Conservation (phyloP, 2,113 vertebrate genomes). For the Hiodon alosoides region DNA sequence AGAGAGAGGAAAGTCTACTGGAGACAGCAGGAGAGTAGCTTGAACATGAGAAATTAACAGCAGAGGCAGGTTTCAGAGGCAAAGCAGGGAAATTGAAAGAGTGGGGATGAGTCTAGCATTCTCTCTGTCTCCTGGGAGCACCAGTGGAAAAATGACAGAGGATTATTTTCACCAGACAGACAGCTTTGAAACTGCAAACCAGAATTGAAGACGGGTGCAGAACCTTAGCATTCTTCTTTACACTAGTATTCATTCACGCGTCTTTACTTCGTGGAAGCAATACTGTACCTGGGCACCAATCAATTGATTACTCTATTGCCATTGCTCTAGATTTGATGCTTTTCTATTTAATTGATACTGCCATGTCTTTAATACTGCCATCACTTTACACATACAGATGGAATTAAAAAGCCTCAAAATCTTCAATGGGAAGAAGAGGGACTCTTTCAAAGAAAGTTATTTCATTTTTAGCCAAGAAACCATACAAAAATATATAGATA, state of each 20-base stretch:
- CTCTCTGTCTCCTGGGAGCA: conserved; percentile 14
- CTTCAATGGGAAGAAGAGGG: conserved; percentile 20
- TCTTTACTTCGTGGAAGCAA: neutral
- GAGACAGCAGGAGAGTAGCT: conserved; percentile 33
- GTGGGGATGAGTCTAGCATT: neutral
- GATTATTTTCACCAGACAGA: conserved; percentile 4
- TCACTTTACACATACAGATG: conserved; percentile 30
- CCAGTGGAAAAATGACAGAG: conserved; percentile 21
- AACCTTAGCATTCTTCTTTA: neutral
- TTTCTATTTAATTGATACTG: neutral
- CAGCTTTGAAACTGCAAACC: conserved; percentile 9
- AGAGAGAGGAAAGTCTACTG: conserved; percentile 34
- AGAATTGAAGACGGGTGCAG: neutral
- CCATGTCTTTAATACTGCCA: neutral
- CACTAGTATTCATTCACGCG: neutral
- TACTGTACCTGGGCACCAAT: neutral
- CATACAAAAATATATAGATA: conserved; percentile 5
- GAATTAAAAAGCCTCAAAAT: conserved; percentile 26
- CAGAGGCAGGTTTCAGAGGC: neutral
- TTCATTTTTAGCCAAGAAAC: conserved; percentile 22
- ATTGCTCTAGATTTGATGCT: neutral
- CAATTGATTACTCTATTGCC: neutral
- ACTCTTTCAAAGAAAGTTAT: conserved; percentile 1
- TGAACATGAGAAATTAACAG: conserved; percentile 17
- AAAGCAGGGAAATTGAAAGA: conserved; percentile 13